These are phyloP conservation scores for Eupithecia centaureata DNA, from an alignment of 2,888 invertebrate genomes.

Conservation along the genomic window DNA sequence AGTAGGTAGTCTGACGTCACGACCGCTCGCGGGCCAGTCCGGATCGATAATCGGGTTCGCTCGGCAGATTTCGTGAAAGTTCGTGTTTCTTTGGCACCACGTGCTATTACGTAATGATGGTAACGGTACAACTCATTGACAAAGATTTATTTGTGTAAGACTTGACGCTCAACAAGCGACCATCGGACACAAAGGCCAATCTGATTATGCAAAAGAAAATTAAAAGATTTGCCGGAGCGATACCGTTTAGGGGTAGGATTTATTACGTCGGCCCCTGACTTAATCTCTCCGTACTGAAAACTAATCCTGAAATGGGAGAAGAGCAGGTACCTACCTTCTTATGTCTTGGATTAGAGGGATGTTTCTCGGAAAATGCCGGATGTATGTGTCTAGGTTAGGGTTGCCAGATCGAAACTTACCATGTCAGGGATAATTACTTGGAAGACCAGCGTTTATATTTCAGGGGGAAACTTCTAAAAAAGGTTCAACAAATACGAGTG, in stretches of 20 bases:
- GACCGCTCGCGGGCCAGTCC: slow-evolving; percentile 56
- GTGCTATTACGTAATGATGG: slow-evolving; percentile 77
- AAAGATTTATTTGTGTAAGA: slow-evolving; percentile 72
- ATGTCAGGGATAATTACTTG: too few relatives aligned
- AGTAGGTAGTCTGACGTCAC: slow-evolving; percentile 71
- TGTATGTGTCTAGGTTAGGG: not conserved
- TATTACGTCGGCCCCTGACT: slow-evolving; percentile 17
- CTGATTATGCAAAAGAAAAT: slow-evolving; percentile 36
- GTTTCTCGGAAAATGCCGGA: not conserved
- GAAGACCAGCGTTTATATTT: too few relatives aligned
- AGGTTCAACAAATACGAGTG: too few relatives aligned
- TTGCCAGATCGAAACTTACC: too few relatives aligned
- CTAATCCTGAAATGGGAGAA: slow-evolving; percentile 21
- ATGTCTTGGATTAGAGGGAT: slow-evolving; percentile 1
- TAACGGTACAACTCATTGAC: slow-evolving; percentile 76
- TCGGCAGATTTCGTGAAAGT: slow-evolving; percentile 60
- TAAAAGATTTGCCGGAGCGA: slow-evolving; percentile 32
- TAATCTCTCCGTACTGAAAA: slow-evolving; percentile 25
- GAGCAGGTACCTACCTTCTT: slow-evolving; percentile 13
- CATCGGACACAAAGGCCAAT: slow-evolving; percentile 25
- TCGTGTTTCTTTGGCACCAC: slow-evolving; percentile 57
- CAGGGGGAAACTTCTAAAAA: too few relatives aligned
- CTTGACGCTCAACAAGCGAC: slow-evolving; percentile 55
- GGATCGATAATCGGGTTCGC: slow-evolving; percentile 42
- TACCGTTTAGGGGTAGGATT: slow-evolving; percentile 25